A percentile compares a stretch with the other conserved stretches of the same genome.
These are phyloP conservation scores for Rhinoptilus africanus DNA, from an alignment of 2,113 vertebrate genomes.

Conservation along the genomic window DNA sequence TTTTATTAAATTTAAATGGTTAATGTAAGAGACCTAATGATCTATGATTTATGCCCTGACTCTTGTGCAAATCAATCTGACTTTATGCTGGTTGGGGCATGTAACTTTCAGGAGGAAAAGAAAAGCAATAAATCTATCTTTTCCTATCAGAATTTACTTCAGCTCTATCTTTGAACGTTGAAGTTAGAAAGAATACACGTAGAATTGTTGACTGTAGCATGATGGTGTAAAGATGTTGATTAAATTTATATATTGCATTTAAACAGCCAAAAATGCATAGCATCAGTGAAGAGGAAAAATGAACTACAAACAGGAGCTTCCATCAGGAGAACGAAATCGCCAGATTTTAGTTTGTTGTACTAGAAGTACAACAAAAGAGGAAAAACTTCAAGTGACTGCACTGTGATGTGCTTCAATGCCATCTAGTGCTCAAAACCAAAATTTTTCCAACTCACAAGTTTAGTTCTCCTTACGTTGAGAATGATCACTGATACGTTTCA, in stretches of 20 bases:
- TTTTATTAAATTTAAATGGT: neutral
- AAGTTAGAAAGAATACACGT: neutral
- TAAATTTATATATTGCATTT: neutral
- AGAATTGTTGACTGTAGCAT: neutral
- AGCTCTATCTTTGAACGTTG: neutral
- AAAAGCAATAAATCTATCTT: neutral
- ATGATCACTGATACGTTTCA: accelerated
- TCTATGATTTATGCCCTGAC: neutral
- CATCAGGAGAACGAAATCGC: neutral
- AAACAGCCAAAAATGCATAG: neutral
- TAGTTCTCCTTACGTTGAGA: neutral
- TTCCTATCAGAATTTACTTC: neutral
- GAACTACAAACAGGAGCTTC: neutral
- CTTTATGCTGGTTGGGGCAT: accelerated
- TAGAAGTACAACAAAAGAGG: neutral
- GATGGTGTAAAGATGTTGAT: neutral
- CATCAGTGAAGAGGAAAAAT: neutral
- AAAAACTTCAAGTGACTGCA: neutral
- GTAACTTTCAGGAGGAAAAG: neutral
- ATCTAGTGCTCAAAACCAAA: slow-evolving; percentile 29
- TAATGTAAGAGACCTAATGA: neutral
- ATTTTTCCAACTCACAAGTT: neutral
- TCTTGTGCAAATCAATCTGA: neutral
- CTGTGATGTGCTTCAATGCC: neutral
- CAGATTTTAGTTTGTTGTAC: neutral